A percentile compares a stretch with the other conserved stretches of the same genome.
These are phyloP conservation scores for Megaceryle maxima DNA, from an alignment of 2,113 vertebrate genomes.

Conservation along the genomic window DNA sequence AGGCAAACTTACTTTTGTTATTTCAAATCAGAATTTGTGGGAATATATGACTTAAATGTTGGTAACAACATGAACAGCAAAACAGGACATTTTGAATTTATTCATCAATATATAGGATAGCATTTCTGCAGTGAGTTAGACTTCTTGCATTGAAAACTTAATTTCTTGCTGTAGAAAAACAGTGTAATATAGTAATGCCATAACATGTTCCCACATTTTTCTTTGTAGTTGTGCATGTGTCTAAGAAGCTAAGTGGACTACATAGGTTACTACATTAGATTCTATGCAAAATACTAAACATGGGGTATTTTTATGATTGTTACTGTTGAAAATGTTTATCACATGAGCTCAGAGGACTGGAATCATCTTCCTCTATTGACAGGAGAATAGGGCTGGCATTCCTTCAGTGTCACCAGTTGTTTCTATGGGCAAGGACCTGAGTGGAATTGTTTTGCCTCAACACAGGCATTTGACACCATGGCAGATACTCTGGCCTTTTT, in stretches of 20 bases:
- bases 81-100: not conserved
- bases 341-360: not conserved
- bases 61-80: not conserved
- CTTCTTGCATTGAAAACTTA: not conserved
- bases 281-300: not conserved
- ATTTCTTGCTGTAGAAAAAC: not conserved
- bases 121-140: not conserved
- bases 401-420: not conserved
- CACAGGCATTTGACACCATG: not conserved
- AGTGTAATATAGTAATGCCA: not conserved
- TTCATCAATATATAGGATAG: not conserved
- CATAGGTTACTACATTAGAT: not conserved
- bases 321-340: not conserved
- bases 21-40: not conserved
- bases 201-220: fast-evolving
- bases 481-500: not conserved
- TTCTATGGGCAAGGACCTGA: not conserved
- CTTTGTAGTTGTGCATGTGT: not conserved
- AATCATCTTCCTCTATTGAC: not conserved
- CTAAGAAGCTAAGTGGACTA: not conserved
- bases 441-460: not conserved
- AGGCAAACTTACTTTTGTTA: not conserved
- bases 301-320: not conserved
- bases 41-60: not conserved
- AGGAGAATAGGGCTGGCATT: not conserved